Evolutionary conservation across 1,140 invertebrate genomes (phyloP), one percentile per base, ranked within the genome.

Genomic region (Hermatobates lingyangjiaoensis): DNA sequence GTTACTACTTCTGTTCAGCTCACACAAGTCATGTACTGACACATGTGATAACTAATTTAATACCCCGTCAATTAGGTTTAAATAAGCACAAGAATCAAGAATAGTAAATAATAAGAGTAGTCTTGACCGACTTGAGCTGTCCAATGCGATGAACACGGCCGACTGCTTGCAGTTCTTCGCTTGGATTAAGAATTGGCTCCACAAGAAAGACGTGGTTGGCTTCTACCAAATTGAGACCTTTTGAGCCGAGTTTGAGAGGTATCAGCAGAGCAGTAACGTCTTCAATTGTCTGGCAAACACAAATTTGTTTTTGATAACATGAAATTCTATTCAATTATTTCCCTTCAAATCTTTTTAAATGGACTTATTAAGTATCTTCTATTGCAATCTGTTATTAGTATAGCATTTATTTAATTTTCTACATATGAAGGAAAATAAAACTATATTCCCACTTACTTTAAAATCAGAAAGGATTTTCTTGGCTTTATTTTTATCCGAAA

Each of bases 141-240:
- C 84, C 84, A 57, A 88, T 84, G 30, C 84, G 69, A 66, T 87
- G 79, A 10, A 88, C 71, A 55, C 84, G 65, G 0, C 82, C 83
- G 50, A 88, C 78, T 2, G 83, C 84, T 67, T 88, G 84, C 3
- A 77, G 60, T 59, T 86, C 82, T 56, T 80, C 76, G 1, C 75
- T 79, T 12, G 75, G 72, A 64, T 85, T 83, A 0, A 87, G 64
- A 27, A 83, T 71, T 0, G 84, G 83, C 58, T 88, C 83, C 4
- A 82, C 74, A 2, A 88, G 66, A 24, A 88, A 68, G 0, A 87
- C 76, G 66, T 87, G 82, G 12, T 75, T 80, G 1, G 84, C 84
- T 66, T 88, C 84, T 25, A 77, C 79, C 26, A 88, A 63, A 65
- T 87, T 88, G 1, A 88, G 62, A 0, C 84, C 84, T 64, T 87